Evolutionary conservation across 2,113 vertebrate genomes (phyloP).

Genomic region (Anhinga rufa): DNA sequence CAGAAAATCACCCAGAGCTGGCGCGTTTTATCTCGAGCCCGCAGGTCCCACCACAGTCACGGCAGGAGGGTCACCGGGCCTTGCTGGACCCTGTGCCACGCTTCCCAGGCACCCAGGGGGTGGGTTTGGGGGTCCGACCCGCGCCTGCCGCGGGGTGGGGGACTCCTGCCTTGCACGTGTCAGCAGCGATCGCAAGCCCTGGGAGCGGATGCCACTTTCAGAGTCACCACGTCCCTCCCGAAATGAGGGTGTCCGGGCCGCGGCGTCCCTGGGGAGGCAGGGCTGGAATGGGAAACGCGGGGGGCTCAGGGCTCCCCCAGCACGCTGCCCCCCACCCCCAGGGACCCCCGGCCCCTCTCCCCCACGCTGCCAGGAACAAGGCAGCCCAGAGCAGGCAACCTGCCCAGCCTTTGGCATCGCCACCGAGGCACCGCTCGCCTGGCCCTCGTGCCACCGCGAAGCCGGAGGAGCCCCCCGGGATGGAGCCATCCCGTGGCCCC

Average conservation of each 20-base stretch:
- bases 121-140: neutral
- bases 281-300: neutral
- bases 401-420: no score
- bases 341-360: neutral
- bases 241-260: no score
- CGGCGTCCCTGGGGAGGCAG: no score
- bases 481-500: neutral
- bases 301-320: neutral
- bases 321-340: neutral
- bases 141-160: neutral
- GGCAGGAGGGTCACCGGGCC: neutral
- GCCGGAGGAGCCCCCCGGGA: neutral
- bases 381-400: neutral
- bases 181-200: neutral
- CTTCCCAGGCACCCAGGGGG: neutral
- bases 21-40: neutral
- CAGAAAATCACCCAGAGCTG: neutral
- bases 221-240: neutral
- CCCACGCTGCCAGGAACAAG: neutral
- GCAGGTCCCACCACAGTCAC: neutral
- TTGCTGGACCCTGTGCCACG: neutral
- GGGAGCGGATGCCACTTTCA: neutral
- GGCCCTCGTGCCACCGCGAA: neutral
- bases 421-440: rapidly evolving
- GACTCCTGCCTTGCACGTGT: neutral